A percentile compares a stretch with the other conserved stretches of the same genome.
Evolutionary conservation across 2,797 vertebrate genomes (phyloP).

Genomic region (Trichosurus vulpecula): DNA sequence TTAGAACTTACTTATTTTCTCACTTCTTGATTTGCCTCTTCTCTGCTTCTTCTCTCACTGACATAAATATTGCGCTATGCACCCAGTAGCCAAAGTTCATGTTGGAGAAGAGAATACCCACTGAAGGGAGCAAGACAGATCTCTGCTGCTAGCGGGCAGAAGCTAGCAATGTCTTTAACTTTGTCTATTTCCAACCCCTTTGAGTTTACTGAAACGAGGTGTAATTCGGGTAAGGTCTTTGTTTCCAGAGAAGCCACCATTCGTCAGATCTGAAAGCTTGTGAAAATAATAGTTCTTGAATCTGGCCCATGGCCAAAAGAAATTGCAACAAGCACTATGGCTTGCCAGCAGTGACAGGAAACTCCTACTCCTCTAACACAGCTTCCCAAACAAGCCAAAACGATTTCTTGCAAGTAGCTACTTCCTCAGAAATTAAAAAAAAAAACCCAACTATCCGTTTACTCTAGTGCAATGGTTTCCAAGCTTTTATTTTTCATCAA

Average conservation of each 20-base stretch:
- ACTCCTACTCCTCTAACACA: neutral
- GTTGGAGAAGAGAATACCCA: neutral
- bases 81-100: neutral
- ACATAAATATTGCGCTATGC: neutral
- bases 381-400: slow-evolving; percentile 37
- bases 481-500: neutral
- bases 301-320: slow-evolving; percentile 34
- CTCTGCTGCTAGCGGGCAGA: neutral
- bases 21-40: neutral
- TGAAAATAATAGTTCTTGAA: slow-evolving; percentile 27
- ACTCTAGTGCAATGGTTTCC: neutral
- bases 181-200: slow-evolving; percentile 16
- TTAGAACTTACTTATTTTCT: neutral
- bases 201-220: slow-evolving; percentile 19
- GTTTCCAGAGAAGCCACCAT: slow-evolving; percentile 41
- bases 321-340: slow-evolving; percentile 18
- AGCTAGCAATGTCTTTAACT: neutral
- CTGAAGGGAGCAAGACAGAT: neutral
- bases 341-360: slow-evolving; percentile 35
- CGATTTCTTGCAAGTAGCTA: slow-evolving; percentile 45
- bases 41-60: neutral
- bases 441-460: slow-evolving; percentile 5
- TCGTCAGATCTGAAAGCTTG: slow-evolving; percentile 37
- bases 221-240: neutral
- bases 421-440: slow-evolving; percentile 59